Base-by-base conservation (phyloP, 23 tunicate species). In the Diplosoma virens region DNA sequence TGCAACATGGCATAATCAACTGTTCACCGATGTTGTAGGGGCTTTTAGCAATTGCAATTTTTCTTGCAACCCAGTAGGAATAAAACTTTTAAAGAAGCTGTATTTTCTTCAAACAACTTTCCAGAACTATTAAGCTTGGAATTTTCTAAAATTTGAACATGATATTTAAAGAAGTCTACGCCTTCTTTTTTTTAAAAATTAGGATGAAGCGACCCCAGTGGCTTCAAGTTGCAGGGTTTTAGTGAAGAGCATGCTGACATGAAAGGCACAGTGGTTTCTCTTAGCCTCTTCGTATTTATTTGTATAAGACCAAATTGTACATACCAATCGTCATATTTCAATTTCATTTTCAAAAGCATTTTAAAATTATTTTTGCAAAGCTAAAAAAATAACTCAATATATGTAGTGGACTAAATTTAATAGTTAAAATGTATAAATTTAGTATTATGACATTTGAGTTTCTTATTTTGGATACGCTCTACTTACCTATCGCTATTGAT, bases 21-120 rank as follows among this genome's bases (percentile, higher is more conserved):
- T 70, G 84, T n/a, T n/a, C n/a, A n/a, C n/a, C n/a, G 55, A 81
- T 72, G 69, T 33, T 81, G 86, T 81, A 79, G 24, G 84, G 69
- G 25, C 71, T 81, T 59, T 81, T 72, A 33, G 79, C 79, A 14
- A 55, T 28, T 28, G 79, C 69, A 45, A 72, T 81, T 71, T 72
- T 32, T 55, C 69, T 53, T 71, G 86, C 20, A 72, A 81, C 86
- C 53, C 50, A 25, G 30, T 71, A 81, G 50, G 26, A n/a, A n/a
- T n/a, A n/a, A 80, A 30, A 76, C 71, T 37, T 58, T 81, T 55
- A 58, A 72, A 25, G 45, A 79, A 32, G 79, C 45, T 14, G 71
- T 73, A 81, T 71, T 81, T 56, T 81, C 79, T 45, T 71, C 52
- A 30, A 21, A 80, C 25, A 48, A 30, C 3, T 70, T 33, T 30